Percentiles rank a stretch among this genome's conserved stretches.
Evolutionary conservation across 2,113 vertebrate species (phyloP).

Genomic region (Istiophorus platypterus): DNA sequence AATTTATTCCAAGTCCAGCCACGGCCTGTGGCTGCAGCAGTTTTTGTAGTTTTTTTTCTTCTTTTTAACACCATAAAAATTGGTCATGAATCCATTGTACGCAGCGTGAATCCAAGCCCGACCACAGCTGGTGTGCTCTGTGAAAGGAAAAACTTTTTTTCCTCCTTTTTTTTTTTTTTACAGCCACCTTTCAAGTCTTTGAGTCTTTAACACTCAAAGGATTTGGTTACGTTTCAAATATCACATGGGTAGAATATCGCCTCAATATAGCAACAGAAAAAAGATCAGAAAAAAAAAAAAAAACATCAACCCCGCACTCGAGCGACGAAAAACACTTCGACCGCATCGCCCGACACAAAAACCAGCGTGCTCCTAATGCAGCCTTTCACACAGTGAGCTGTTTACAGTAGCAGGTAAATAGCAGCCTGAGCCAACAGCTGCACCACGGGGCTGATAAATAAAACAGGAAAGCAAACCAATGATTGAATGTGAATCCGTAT

Average conservation of each 20-base stretch:
- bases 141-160: background rate
- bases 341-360: background rate
- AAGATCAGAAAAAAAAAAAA: constrained; percentile 1
- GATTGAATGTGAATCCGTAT: constrained; percentile 63
- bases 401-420: constrained; percentile 50
- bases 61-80: background rate
- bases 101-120: background rate
- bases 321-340: background rate
- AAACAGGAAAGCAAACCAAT: constrained; percentile 52
- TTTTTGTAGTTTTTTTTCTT: background rate
- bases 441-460: constrained; percentile 61
- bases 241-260: background rate
- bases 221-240: background rate
- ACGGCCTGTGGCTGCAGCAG: background rate
- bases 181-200: background rate
- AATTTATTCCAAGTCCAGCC: background rate
- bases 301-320: no score
- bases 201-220: background rate
- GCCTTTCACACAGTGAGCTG: constrained; percentile 29
- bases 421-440: constrained; percentile 27
- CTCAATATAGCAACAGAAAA: background rate
- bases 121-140: constrained; percentile 19
- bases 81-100: background rate
- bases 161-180: no score
- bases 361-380: constrained; percentile 1